phyloP scores from a whole-genome alignment of 2,888 invertebrate species.

The Spatulosminthurus flaviceps region DNA sequence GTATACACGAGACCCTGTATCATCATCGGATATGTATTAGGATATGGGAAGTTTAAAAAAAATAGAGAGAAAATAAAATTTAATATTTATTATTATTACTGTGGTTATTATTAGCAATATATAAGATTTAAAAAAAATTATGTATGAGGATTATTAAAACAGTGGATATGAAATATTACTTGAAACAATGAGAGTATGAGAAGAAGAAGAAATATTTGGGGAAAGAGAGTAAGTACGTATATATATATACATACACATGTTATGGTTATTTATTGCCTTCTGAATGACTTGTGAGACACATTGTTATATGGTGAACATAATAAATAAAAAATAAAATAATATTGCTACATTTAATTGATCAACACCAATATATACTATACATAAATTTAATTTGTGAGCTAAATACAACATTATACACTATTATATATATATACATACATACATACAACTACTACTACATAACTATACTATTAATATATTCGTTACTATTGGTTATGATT shows the following conservation, averaged over 20 bases:
- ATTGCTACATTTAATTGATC: background rate
- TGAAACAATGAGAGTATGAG: too few species aligned
- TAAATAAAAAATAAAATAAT: background rate
- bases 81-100: too few species aligned
- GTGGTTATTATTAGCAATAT: too few species aligned
- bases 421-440: too few species aligned
- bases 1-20: constrained; percentile 23
- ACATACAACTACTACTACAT: too few species aligned
- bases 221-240: constrained; percentile 30
- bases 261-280: constrained; percentile 28
- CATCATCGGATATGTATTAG: constrained; percentile 1
- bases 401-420: constrained; percentile 20
- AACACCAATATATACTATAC: background rate
- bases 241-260: background rate
- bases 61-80: background rate
- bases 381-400: constrained; percentile 18
- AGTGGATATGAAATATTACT: too few species aligned
- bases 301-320: constrained; percentile 19
- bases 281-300: constrained; percentile 15
- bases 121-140: too few species aligned
- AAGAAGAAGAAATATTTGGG: constrained; percentile 28
- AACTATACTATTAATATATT: constrained; percentile 25
- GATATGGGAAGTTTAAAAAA: background rate
- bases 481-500: constrained; percentile 35
- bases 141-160: too few species aligned